These are phyloP conservation scores for Candidula unifasciata DNA, from an alignment of 2,888 invertebrate genomes.

Conservation along the genomic window DNA sequence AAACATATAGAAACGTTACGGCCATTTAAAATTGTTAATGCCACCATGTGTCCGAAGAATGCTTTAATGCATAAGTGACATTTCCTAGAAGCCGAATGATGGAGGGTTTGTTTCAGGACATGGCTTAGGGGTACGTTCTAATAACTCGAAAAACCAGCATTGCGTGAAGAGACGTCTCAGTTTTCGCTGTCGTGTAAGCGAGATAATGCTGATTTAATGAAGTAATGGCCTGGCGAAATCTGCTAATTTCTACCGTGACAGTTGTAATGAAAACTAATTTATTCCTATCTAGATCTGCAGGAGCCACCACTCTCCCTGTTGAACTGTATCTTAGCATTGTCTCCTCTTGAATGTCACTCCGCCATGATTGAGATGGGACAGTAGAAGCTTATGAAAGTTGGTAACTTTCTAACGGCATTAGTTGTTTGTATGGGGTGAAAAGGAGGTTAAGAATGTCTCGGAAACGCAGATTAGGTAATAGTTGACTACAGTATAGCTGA, in stretches of 20 bases:
- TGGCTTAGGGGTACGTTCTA: not conserved
- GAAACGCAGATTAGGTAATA: not conserved
- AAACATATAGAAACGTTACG: not conserved
- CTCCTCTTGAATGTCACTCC: no score
- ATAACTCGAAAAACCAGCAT: not conserved
- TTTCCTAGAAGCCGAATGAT: not conserved
- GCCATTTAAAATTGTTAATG: not conserved
- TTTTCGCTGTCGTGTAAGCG: conserved; percentile 5
- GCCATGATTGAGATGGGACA: not conserved
- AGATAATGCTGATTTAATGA: conserved; percentile 1
- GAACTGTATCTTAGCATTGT: no score
- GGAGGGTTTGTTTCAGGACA: not conserved
- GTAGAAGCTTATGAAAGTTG: not conserved
- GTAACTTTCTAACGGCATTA: not conserved
- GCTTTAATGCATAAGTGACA: not conserved
- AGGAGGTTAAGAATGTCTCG: not conserved
- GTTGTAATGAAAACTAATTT: not conserved
- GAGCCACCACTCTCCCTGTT: not conserved
- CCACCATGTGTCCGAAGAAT: not conserved
- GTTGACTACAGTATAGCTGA: no score
- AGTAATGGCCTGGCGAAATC: not conserved
- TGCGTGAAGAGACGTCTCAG: not conserved
- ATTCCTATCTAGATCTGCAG: not conserved
- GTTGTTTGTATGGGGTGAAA: not conserved
- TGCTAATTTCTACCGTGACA: not conserved